phyloP scores from a whole-genome alignment of 37 sponge, comb jelly and placozoan species.

The Halichondria panicea region DNA sequence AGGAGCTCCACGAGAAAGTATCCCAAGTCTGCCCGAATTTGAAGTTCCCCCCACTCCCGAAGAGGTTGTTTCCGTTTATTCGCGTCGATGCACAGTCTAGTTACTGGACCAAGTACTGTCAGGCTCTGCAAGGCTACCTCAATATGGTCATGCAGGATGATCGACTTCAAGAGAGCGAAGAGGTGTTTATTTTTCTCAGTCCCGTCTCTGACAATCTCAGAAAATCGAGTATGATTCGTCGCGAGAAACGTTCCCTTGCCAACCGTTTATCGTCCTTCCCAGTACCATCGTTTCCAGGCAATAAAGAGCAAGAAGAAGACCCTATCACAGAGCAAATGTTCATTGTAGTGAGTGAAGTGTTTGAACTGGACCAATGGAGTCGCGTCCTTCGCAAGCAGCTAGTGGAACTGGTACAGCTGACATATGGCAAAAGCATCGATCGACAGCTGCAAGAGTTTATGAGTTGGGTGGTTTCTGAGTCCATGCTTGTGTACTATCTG shows the following conservation, averaged over 20 bases:
- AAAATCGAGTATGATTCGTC: constrained; percentile 5
- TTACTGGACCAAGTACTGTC: constrained; percentile 61
- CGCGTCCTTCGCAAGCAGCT: constrained; percentile 69
- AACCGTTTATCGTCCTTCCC: constrained; percentile 11
- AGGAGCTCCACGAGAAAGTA: constrained; percentile 70
- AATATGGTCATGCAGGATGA: constrained; percentile 30
- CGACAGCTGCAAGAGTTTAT: constrained; percentile 75
- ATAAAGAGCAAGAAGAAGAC: constrained; percentile 48
- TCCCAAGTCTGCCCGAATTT: constrained; percentile 41
- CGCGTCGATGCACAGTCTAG: constrained; percentile 18
- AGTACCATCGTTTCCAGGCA: constrained; percentile 1
- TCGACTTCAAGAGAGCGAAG: constrained; percentile 64
- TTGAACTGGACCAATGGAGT: constrained; percentile 83
- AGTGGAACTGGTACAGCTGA: constrained; percentile 80
- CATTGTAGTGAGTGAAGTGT: constrained; percentile 74
- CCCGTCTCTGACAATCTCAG: constrained; percentile 57
- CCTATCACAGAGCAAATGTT: constrained; percentile 77
- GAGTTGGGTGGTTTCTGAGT: constrained; percentile 81
- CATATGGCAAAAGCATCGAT: constrained; percentile 81
- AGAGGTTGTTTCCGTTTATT: constrained; percentile 23
- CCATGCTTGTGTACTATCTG: constrained; percentile 83
- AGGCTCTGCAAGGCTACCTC: constrained; percentile 54
- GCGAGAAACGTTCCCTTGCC: constrained; percentile 1
- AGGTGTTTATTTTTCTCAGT: constrained; percentile 79
- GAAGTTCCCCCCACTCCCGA: constrained; percentile 48